Percentiles rank a stretch among this genome's conserved stretches.
Conservation (phyloP, 2,888 invertebrate genomes). For the Hyposoter dolosus region DNA sequence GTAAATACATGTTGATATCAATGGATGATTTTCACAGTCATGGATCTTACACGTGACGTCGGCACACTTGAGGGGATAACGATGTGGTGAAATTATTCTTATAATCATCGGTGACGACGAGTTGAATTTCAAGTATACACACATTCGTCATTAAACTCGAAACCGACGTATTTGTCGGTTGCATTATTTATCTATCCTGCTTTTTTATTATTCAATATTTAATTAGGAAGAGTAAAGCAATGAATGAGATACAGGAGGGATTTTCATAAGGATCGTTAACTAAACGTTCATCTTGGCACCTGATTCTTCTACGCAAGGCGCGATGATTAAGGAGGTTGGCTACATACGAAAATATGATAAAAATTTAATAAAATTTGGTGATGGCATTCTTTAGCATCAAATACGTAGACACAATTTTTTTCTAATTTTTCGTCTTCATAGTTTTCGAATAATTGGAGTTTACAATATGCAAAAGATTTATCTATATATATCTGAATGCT, state of each 20-base stretch:
- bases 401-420: too few relatives aligned
- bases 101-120: conserved; percentile 43
- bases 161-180: neutral
- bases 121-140: conserved; percentile 27
- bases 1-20: neutral
- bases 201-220: neutral
- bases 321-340: too few relatives aligned
- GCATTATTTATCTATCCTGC: neutral
- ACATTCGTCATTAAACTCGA: neutral
- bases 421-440: too few relatives aligned
- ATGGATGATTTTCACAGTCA: conserved; percentile 42
- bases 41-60: conserved; percentile 13
- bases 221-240: neutral
- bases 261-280: neutral
- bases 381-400: too few relatives aligned
- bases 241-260: neutral
- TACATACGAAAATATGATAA: too few relatives aligned
- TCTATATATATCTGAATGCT: too few relatives aligned
- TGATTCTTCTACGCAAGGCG: neutral
- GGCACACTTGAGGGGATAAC: conserved; percentile 32
- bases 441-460: too few relatives aligned
- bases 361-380: too few relatives aligned
- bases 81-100: conserved; percentile 37
- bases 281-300: neutral
- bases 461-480: too few relatives aligned